Base-by-base conservation (phyloP, 2,797 vertebrate species). In the Alca torda region DNA sequence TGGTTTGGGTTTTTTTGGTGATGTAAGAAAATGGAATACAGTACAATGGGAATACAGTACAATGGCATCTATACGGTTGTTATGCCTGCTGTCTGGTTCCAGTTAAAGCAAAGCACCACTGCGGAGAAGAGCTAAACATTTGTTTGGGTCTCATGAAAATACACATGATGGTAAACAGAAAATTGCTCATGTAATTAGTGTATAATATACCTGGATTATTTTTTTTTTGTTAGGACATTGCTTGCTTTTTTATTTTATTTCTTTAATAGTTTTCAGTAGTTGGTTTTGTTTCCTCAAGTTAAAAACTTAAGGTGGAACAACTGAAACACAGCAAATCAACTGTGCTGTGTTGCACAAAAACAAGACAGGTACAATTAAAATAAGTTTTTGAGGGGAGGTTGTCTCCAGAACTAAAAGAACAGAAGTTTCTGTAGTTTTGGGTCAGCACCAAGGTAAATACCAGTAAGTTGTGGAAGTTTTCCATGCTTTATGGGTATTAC, bases 381-480 rank as follows among this genome's bases (percentile, higher is more conserved):
- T 57, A 43, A 50, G 20, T 9, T 76, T 75, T 37, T 41, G 7
- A 7, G 16, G 61, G 17, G 2, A 23, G 14, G 20, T 64, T 75
- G 50, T 90, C 92, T 93, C 59, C 73, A 35, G 5, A 91, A 84
- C 51, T 57, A 50, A 79, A 86, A 68, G 76, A 73, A 45, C 50
- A 78, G 61, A 86, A 84, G 69, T 73, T 89, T 89, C 61, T 81
- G 56, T 86, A 83, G 59, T 74, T 92, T 72, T 92, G 91, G 64
- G 63, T 75, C 60, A 87, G 35, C 73, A 95, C 81, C 83, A 86
- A 95, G 50, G 65, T 87, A 93, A 96, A 95, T 72, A 87, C 13
- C 35, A 73, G 69, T 39, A 90, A 79, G 41, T 91, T 91, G 39
- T 28, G 30, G 16, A 67, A 28, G 48, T 73, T 93, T 89, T 91